Percentiles rank a stretch among this genome's conserved stretches.
Evolutionary conservation across 23 tunicate species (phyloP).

Genomic region (Clavelina lepadiformis): DNA sequence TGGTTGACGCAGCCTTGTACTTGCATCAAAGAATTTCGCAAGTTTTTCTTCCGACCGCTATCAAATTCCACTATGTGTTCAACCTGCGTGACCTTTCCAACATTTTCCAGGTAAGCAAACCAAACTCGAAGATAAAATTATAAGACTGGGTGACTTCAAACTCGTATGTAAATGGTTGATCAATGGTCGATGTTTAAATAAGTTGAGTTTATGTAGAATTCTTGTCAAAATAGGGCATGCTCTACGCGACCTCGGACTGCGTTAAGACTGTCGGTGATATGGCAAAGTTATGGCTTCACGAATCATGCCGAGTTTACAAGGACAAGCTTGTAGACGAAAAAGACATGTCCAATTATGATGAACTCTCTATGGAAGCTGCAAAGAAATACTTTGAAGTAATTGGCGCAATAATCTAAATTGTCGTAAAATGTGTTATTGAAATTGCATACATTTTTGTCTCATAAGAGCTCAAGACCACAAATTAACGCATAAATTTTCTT

Average conservation of each 20-base stretch:
- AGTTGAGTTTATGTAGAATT: too few relatives aligned
- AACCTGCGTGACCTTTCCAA: slow-evolving; percentile 93
- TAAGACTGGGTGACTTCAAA: too few relatives aligned
- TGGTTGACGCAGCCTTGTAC: slow-evolving; percentile 79
- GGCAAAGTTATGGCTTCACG: slow-evolving; percentile 80
- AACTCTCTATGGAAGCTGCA: slow-evolving; percentile 66
- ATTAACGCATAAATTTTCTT: too few relatives aligned
- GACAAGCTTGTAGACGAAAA: slow-evolving; percentile 91
- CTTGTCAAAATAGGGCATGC: slow-evolving; percentile 61
- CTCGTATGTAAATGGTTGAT: too few relatives aligned
- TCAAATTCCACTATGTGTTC: slow-evolving; percentile 97
- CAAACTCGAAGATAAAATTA: too few relatives aligned
- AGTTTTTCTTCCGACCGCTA: slow-evolving; percentile 90
- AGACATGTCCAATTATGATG: slow-evolving; percentile 85
- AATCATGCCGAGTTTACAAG: slow-evolving; percentile 84
- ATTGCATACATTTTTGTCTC: too few relatives aligned
- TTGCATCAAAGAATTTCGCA: slow-evolving; percentile 76
- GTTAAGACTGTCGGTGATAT: slow-evolving; percentile 53
- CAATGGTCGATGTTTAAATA: too few relatives aligned
- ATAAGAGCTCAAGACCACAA: too few relatives aligned
- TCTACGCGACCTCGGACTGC: slow-evolving; percentile 66
- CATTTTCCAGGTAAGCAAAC: slow-evolving; percentile 79
- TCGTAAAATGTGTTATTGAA: background rate
- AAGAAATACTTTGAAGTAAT: slow-evolving; percentile 83
- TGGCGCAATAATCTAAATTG: background rate